Evolutionary conservation across 2,797 vertebrate genomes (phyloP).

Genomic region (Pyrocephalus nanus): DNA sequence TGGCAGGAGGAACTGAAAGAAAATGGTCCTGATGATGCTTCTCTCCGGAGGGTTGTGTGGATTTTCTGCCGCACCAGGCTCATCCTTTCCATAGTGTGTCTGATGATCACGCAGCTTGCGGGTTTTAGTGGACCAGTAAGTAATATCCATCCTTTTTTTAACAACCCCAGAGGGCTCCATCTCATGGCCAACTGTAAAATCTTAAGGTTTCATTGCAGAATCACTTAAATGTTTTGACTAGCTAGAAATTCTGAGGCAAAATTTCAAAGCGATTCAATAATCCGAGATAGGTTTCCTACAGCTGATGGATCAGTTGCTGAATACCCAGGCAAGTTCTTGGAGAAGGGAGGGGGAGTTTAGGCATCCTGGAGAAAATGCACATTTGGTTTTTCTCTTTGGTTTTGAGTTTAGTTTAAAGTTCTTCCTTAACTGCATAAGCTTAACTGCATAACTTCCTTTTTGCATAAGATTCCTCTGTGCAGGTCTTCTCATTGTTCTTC

Average conservation of each 20-base stretch:
- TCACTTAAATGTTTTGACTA: conserved; percentile 55
- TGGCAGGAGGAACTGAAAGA: conserved; percentile 87
- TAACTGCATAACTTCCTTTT: background rate
- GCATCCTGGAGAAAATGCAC: background rate
- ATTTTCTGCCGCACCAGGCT: conserved; percentile 90
- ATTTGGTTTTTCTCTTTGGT: background rate
- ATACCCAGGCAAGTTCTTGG: conserved; percentile 1
- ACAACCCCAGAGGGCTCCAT: conserved; percentile 63
- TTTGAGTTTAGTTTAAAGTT: conserved; percentile 30
- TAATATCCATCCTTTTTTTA: conserved; percentile 80
- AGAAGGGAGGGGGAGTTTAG: conserved; percentile 40
- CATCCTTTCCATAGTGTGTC: conserved; percentile 89
- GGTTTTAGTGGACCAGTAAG: conserved; percentile 96
- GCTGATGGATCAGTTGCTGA: conserved; percentile 48
- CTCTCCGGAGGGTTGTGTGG: conserved; percentile 86
- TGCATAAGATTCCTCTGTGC: background rate
- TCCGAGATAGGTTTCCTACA: conserved; percentile 35
- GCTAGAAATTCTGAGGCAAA: conserved; percentile 58
- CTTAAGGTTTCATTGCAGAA: conserved; percentile 61
- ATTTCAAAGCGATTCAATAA: conserved; percentile 16
- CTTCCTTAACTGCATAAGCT: background rate
- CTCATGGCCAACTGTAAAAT: conserved; percentile 62
- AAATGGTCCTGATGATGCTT: conserved; percentile 81
- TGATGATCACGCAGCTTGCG: conserved; percentile 92
- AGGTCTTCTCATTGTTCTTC: conserved; percentile 23